phyloP scores from a whole-genome alignment of 2,888 invertebrate genomes.

The Eueremaeus valkanovi region DNA sequence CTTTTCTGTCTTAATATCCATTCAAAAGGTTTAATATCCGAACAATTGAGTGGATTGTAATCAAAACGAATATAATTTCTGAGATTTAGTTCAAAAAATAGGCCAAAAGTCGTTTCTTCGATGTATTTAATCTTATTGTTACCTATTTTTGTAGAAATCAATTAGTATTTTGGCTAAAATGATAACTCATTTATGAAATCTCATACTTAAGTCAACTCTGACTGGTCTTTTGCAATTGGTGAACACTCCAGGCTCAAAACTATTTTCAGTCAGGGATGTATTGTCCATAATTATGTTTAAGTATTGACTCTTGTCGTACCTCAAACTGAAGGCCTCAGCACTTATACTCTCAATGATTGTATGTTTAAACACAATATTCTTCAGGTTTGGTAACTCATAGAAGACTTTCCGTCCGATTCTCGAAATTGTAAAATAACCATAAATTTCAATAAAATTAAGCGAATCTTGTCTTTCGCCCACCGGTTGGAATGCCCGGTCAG shows the following conservation, averaged over 20 bases:
- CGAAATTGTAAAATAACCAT: neutral
- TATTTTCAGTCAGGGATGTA: neutral
- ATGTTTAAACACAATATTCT: neutral
- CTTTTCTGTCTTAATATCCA: neutral
- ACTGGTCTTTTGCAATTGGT: neutral
- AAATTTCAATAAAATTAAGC: neutral
- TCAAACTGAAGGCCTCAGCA: neutral
- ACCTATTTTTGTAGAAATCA: neutral
- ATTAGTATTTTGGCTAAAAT: neutral
- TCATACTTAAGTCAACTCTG: too few relatives aligned
- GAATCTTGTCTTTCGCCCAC: neutral
- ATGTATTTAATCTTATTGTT: neutral
- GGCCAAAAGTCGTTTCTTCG: neutral
- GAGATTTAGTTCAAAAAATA: neutral
- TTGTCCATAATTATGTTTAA: neutral
- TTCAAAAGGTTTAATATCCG: neutral
- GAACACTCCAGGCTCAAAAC: neutral
- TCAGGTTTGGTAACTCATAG: neutral
- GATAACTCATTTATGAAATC: neutral
- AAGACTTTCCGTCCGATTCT: neutral
- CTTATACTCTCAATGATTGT: neutral
- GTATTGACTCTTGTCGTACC: neutral
- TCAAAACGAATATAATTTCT: neutral
- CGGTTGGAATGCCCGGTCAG: neutral
- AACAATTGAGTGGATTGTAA: neutral